These are phyloP conservation scores for Brenthis ino DNA, from an alignment of 2,888 invertebrate genomes.

Conservation along the genomic window DNA sequence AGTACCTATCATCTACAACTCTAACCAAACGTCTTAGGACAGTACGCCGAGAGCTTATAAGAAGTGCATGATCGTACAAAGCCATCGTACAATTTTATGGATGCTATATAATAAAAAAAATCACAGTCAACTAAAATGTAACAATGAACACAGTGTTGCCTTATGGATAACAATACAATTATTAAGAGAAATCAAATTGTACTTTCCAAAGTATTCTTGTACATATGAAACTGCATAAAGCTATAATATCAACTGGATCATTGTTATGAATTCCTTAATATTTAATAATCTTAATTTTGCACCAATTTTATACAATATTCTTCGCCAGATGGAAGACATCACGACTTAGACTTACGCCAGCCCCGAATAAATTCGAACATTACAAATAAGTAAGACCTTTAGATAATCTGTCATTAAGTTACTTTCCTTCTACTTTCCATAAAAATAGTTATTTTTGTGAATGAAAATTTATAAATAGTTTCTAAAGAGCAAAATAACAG, in stretches of 20 bases:
- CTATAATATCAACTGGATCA: constrained; percentile 18
- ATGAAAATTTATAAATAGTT: constrained; percentile 8
- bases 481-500: constrained; percentile 13
- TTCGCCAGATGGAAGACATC: constrained; percentile 45
- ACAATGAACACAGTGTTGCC: constrained; percentile 4
- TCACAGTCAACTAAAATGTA: neutral
- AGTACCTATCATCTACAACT: constrained; percentile 12
- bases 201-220: neutral
- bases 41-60: neutral
- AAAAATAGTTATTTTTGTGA: constrained; percentile 12
- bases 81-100: constrained; percentile 3
- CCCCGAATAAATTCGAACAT: constrained; percentile 28
- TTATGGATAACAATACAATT: constrained; percentile 8
- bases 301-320: constrained; percentile 36
- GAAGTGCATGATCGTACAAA: constrained; percentile 14
- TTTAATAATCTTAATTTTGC: constrained; percentile 32
- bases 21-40: constrained; percentile 1
- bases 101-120: constrained; percentile 7
- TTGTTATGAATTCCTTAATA: constrained; percentile 20
- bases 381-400: constrained; percentile 18
- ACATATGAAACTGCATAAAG: constrained; percentile 8
- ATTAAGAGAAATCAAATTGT: neutral
- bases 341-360: constrained; percentile 34
- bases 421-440: constrained; percentile 5
- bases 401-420: constrained; percentile 5